Percentiles rank a stretch among this genome's conserved stretches.
phyloP scores from a whole-genome alignment of 2,888 invertebrate genomes.

The Biston betularia region DNA sequence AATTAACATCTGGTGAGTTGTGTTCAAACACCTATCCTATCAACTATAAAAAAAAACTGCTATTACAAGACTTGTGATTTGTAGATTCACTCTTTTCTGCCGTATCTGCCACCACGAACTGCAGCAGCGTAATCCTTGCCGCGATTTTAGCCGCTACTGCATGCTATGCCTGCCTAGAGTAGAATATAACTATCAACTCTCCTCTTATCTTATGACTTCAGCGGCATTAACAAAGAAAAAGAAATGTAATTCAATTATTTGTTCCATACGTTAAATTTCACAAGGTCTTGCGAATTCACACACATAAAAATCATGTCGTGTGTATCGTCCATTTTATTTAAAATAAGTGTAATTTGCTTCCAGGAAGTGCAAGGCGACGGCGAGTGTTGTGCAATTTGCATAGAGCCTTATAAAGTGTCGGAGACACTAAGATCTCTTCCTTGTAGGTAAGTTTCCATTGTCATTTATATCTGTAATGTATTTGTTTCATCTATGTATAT shows the following conservation, averaged over 20 bases:
- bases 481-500: neutral
- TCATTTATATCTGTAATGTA: neutral
- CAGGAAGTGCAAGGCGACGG: conserved; percentile 93
- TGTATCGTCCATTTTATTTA: neutral
- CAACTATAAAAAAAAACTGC: no score
- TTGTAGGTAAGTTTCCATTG: conserved; percentile 90
- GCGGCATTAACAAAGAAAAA: neutral
- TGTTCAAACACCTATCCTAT: no score
- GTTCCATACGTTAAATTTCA: neutral
- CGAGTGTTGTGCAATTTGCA: conserved; percentile 98
- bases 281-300: no score
- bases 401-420: conserved; percentile 95
- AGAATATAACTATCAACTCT: no score
- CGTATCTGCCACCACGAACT: no score
- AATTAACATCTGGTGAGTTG: no score
- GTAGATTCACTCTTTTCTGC: no score
- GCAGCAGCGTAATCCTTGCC: no score
- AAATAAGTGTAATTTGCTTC: conserved; percentile 41
- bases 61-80: no score
- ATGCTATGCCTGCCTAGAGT: no score
- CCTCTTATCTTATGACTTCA: no score
- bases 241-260: neutral
- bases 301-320: neutral
- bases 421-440: conserved; percentile 96
- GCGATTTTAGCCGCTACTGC: no score